Conservation (phyloP, 2,888 invertebrate species). For the Subacronicta megacephala region DNA sequence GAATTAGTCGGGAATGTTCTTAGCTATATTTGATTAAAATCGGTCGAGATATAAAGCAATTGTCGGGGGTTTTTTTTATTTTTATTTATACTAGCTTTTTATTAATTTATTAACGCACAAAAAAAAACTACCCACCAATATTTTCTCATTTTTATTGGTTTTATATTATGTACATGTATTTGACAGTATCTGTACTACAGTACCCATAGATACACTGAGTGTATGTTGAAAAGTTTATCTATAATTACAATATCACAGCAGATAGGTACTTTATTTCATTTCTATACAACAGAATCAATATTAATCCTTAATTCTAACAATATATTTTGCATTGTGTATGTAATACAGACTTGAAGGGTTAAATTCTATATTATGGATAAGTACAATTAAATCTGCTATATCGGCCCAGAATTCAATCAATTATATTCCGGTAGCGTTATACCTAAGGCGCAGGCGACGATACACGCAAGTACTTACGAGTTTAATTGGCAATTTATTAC, state of each 20-base stretch:
- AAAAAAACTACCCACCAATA: conserved; percentile 7
- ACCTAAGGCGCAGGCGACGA: conserved; percentile 8
- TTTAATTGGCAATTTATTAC: conserved; percentile 61
- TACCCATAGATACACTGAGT: conserved; percentile 30
- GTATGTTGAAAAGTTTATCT: conserved; percentile 20
- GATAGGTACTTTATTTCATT: conserved; percentile 19
- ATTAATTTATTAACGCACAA: too few species aligned
- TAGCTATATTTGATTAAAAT: too few species aligned
- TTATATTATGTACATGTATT: conserved; percentile 21
- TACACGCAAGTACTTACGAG: too few species aligned
- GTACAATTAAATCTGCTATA: too few species aligned
- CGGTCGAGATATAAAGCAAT: too few species aligned
- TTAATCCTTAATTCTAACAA: too few species aligned
- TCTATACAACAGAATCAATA: conserved; percentile 21
- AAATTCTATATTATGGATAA: too few species aligned
- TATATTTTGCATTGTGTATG: too few species aligned
- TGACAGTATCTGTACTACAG: background rate
- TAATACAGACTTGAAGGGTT: too few species aligned
- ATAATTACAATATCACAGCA: conserved; percentile 34
- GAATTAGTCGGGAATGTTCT: too few species aligned
- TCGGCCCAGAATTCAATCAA: background rate
- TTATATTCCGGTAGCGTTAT: conserved; percentile 8
- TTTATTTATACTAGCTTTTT: too few species aligned
- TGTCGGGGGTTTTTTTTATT: too few species aligned
- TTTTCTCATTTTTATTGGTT: conserved; percentile 19